Base-by-base conservation (phyloP, 2,113 vertebrate genomes). In the Manacus vitellinus region DNA sequence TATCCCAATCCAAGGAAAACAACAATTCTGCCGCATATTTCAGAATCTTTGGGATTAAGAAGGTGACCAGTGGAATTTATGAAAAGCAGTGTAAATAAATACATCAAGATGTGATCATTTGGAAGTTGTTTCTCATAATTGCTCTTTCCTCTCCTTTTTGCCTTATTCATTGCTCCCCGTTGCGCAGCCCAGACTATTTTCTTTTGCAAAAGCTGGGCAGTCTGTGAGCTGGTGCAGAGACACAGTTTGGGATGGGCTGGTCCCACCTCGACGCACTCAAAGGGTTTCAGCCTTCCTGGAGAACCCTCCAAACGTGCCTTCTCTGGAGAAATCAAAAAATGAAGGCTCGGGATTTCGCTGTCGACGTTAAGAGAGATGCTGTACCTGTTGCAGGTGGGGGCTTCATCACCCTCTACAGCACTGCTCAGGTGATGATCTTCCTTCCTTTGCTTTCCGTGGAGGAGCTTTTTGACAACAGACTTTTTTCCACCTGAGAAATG, bases 221-320 rank as follows among this genome's bases (percentile, higher is more conserved):
- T 23, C 27, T 63, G 47, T 27, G 20, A 86, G 6, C 17, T 8
- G 5, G 17, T 7, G 46, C 23, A 27, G 43, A 74, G 37, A 43
- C 5, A 5, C 3, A 1, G 8, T 2, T 0, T 0, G 0, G 52
- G 28, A 21, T 2, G 4, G 31, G 18, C 49, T 89, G 15, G 25
- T 68, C 55, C 18, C 31, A 54, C 25, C 21, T 28, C 0, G 1
- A 21, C 39, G 46, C 0, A 0, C n/a, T 70, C 24, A 39, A 49
- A 71, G n/a, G 18, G 4, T 17, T 78, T 33, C 76, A 80, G 21
- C 51, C 35, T 52, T 74, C 35, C 43, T 49, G 37, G 30, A 88
- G 41, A 85, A 85, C 13, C 14, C 44, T 63, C 35, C 49, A 55
- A 44, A 77, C 14, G 14, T 21, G 2, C 6, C 24, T 80, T 58